Percentiles rank a stretch among this genome's conserved stretches.
Evolutionary conservation across 92 coral and sea anemone species (phyloP).

Genomic region (Nematostella vectensis): DNA sequence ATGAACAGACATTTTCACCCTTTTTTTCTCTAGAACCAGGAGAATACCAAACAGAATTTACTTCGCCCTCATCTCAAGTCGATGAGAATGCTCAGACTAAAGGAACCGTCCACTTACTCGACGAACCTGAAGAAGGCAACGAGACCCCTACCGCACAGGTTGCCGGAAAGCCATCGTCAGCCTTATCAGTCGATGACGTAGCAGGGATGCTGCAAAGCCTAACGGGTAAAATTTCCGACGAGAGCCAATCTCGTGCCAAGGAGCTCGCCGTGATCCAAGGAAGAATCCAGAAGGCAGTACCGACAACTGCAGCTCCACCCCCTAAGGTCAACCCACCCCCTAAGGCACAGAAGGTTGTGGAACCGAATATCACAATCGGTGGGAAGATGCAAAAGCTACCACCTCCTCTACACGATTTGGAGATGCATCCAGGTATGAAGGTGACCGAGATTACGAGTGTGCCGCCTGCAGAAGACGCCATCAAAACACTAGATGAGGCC

Average conservation of each 20-base stretch:
- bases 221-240: neutral
- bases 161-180: conserved; percentile 17
- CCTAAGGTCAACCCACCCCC: too few species aligned
- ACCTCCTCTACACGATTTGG: neutral
- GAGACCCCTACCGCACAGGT: conserved; percentile 13
- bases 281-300: conserved; percentile 14
- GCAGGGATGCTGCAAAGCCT: conserved; percentile 28
- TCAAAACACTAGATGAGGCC: neutral
- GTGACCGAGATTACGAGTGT: neutral
- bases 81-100: conserved; percentile 21
- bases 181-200: conserved; percentile 14
- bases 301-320: neutral
- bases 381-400: conserved; percentile 19
- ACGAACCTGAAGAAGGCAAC: conserved; percentile 3
- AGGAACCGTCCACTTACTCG: conserved; percentile 5
- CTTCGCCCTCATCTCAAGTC: conserved; percentile 1
- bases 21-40: too few species aligned
- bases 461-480: neutral
- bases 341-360: neutral
- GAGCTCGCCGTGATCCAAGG: conserved; percentile 40
- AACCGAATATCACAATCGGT: conserved; percentile 8
- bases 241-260: neutral
- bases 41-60: too few species aligned
- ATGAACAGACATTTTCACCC: too few species aligned
- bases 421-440: neutral